phyloP scores from a whole-genome alignment of 2,888 invertebrate genomes.

The Ptychoptera contaminata region DNA sequence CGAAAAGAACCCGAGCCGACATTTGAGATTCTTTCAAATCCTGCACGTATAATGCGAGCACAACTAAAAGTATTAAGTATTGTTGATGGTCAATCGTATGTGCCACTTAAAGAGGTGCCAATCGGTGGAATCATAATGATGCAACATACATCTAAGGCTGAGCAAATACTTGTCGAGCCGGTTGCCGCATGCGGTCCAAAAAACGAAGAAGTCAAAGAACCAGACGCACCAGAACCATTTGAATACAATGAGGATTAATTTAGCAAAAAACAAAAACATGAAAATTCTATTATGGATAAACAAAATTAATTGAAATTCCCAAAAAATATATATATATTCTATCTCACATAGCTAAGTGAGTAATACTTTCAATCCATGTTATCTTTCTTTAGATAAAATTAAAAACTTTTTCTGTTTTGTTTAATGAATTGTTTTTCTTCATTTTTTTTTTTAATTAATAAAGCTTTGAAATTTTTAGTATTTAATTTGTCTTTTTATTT shows the following conservation, averaged over 20 bases:
- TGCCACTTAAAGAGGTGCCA: constrained; percentile 76
- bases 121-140: constrained; percentile 96
- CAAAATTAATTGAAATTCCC: no score
- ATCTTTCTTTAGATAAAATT: no score
- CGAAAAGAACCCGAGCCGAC: constrained; percentile 81
- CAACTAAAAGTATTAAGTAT: constrained; percentile 68
- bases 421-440: no score
- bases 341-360: no score
- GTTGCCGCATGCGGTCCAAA: constrained; percentile 83
- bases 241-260: constrained; percentile 77
- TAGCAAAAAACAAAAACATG: constrained; percentile 13
- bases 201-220: constrained; percentile 89
- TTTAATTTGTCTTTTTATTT: no score
- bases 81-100: constrained; percentile 66
- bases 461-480: no score
- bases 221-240: constrained; percentile 94
- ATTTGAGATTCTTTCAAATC: constrained; percentile 86
- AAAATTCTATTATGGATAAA: no score
- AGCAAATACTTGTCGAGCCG: constrained; percentile 81
- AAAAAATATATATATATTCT: no score
- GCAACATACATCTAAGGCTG: constrained; percentile 61
- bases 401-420: no score
- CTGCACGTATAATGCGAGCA: constrained; percentile 85
- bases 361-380: no score
- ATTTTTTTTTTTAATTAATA: no score